These are phyloP conservation scores for Gobius niger DNA, from an alignment of 2,113 vertebrate species.

Conservation along the genomic window DNA sequence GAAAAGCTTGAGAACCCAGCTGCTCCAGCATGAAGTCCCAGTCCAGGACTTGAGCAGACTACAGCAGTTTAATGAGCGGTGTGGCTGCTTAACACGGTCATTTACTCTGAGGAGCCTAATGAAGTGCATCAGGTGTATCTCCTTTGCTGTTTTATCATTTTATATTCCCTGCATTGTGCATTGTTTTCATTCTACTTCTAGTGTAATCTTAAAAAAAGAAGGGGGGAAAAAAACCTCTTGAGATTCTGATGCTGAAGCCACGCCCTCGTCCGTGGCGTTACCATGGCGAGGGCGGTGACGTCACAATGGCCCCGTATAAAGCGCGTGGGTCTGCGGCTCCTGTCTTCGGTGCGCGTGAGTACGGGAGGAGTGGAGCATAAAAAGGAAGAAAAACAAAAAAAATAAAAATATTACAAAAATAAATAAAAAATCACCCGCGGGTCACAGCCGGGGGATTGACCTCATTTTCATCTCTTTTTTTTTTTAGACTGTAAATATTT, in stretches of 20 bases:
- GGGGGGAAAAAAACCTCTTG: conserved; percentile 12
- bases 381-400: conserved; percentile 9
- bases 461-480: conserved; percentile 14
- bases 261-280: conserved; percentile 73
- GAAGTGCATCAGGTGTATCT: too few relatives aligned
- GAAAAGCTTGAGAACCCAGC: too few relatives aligned
- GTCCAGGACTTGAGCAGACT: too few relatives aligned
- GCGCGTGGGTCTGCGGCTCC: conserved; percentile 47
- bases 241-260: conserved; percentile 44
- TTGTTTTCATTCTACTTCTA: too few relatives aligned
- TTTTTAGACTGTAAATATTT: conserved; percentile 29
- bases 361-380: conserved; percentile 40
- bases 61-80: too few relatives aligned
- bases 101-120: too few relatives aligned
- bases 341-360: conserved; percentile 51
- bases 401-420: background rate
- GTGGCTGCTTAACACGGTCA: too few relatives aligned
- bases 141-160: too few relatives aligned
- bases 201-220: background rate
- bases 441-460: conserved; percentile 30
- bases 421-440: background rate
- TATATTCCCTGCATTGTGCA: too few relatives aligned
- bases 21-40: too few relatives aligned
- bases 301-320: conserved; percentile 76
- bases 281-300: conserved; percentile 78